A percentile compares a stretch with the other conserved stretches of the same genome.
These are phyloP conservation scores for Ennomos erosarius DNA, from an alignment of 2,888 invertebrate genomes.

Conservation along the genomic window DNA sequence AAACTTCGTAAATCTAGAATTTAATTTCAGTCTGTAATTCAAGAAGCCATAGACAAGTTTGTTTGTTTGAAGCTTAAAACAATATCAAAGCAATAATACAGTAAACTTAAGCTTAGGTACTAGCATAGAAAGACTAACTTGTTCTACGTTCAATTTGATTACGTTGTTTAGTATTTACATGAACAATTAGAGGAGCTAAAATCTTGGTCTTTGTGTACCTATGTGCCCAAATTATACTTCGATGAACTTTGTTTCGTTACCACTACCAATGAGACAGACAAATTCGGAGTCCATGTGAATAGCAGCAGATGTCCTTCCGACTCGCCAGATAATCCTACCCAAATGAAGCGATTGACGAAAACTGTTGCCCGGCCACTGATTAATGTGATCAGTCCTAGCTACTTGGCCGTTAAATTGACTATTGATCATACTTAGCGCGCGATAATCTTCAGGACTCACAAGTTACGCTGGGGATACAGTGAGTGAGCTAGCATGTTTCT, in stretches of 20 bases:
- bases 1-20: no score
- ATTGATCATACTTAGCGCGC: conserved; percentile 79
- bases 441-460: conserved; percentile 67
- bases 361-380: conserved; percentile 60
- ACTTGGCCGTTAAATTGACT: conserved; percentile 77
- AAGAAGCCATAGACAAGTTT: no score
- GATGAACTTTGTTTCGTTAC: no score
- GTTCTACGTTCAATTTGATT: no score
- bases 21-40: no score
- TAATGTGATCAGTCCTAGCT: conserved; percentile 66
- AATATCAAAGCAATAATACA: conserved; percentile 4
- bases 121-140: no score
- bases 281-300: conserved; percentile 22
- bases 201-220: no score
- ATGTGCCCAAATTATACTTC: no score
- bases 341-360: conserved; percentile 55
- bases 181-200: no score
- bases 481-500: conserved; percentile 2
- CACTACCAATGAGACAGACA: conserved; percentile 6
- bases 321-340: conserved; percentile 31
- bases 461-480: conserved; percentile 10
- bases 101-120: not conserved
- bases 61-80: conserved; percentile 10
- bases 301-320: conserved; percentile 27
- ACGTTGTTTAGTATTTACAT: no score